Conservation (phyloP, 2,888 invertebrate species). For the Lochmaea crataegi region DNA sequence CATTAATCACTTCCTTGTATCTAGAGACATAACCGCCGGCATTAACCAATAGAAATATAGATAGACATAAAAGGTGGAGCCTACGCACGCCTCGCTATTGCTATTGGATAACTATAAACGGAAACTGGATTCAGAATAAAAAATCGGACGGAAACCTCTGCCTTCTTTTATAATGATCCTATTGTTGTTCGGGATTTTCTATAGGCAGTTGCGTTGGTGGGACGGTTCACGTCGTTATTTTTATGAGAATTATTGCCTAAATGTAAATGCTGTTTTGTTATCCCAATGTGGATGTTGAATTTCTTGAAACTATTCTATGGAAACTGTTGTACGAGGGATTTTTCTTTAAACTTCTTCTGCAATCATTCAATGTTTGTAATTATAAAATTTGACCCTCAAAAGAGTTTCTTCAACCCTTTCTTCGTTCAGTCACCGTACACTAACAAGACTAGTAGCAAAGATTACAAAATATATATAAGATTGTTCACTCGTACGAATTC, state of each 20-base stretch:
- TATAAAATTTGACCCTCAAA: no score
- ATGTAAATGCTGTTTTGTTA: no score
- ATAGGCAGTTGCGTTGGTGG: conserved; percentile 7
- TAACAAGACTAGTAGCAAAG: no score
- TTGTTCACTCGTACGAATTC: no score
- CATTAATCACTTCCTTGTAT: conserved; percentile 53
- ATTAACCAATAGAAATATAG: conserved; percentile 56
- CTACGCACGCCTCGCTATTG: conserved; percentile 47
- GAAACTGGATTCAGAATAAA: conserved; percentile 50
- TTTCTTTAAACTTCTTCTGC: no score
- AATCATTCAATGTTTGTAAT: no score
- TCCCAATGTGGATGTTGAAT: no score
- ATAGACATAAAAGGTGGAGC: conserved; percentile 56
- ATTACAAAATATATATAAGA: no score
- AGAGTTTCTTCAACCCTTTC: no score
- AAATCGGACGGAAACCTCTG: conserved; percentile 35
- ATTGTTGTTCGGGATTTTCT: conserved; percentile 22
- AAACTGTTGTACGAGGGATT: no score
- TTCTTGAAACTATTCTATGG: no score
- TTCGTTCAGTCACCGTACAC: no score
- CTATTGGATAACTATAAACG: conserved; percentile 51
- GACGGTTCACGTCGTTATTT: neutral
- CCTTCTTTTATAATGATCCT: conserved; percentile 38
- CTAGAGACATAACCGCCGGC: conserved; percentile 49
- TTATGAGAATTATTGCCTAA: neutral